Evolutionary conservation across 2,797 vertebrate species (phyloP), one percentile per base, ranked within the genome.

Genomic region (Sparus aurata): DNA sequence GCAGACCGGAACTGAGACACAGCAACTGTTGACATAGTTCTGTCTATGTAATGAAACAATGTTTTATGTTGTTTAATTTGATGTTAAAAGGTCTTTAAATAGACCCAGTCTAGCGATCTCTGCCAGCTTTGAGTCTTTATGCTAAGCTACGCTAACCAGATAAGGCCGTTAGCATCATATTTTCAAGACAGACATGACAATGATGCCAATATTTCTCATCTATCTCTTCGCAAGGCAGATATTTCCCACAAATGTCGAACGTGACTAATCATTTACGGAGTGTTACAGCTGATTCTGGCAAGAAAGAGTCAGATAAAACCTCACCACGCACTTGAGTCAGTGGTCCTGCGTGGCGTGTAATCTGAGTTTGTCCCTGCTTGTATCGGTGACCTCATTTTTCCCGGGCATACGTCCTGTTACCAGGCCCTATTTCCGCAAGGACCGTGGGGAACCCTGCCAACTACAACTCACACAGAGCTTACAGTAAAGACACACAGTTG

Each of bases 361-460:
- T 46, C 6, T 38, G 59, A 22, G 4, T 34, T n/a, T 27, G 58
- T 61, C 52, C 30, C 3, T 49, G 16, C 17, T 64, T 55, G 5
- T 20, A 79, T 79, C 66, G 50, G 27, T 90, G 86, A 89, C 45
- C 41, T 89, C 58, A 79, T 27, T 73, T 86, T 13, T 12, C 0
- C 3, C 64, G 25, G 10, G 70, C 78, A 70, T 59, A 62, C 10
- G 41, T 82, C 65, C 47, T 58, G 55, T 80, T 75, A 75, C 18
- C 18, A 75, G 77, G 41, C 61, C 58, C 74, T 52, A 69, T 73
- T 88, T 88, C 74, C 79, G 52, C 45, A 69, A 57, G 25, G 70
- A 57, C 75, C 49, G 0, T 7, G 12, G 43, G 75, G 62, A 87
- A 46, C 67, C 53, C 41, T 71, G 81, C 84, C 84, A 88, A 82